These are phyloP conservation scores for Aethina tumida DNA, from an alignment of 1,140 invertebrate species.

Conservation along the genomic window DNA sequence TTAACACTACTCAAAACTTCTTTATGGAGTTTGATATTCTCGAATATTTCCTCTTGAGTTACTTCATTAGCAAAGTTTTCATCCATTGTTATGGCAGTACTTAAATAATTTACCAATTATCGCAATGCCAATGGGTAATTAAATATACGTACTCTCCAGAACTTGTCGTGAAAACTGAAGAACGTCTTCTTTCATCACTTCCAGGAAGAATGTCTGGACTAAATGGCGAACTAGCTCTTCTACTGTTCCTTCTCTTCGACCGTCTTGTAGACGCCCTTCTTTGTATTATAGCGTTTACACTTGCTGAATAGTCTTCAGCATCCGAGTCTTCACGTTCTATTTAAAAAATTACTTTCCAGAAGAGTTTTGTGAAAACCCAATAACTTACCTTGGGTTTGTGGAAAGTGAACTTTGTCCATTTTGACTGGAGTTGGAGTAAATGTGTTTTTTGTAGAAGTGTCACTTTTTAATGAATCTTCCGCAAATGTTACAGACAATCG, in stretches of 20 bases:
- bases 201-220: slow-evolving; percentile 39
- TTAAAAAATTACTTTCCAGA: slow-evolving; percentile 19
- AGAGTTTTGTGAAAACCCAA: slow-evolving; percentile 1
- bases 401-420: slow-evolving; percentile 30
- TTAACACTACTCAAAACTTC: slow-evolving; percentile 83
- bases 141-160: slow-evolving; percentile 69
- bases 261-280: slow-evolving; percentile 55
- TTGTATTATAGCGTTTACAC: slow-evolving; percentile 70
- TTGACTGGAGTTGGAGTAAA: slow-evolving; percentile 29
- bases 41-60: slow-evolving; percentile 78
- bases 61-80: slow-evolving; percentile 47
- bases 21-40: slow-evolving; percentile 86
- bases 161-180: slow-evolving; percentile 72
- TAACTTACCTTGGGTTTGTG: slow-evolving; percentile 11
- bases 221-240: slow-evolving; percentile 64
- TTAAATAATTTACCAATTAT: slow-evolving; percentile 28
- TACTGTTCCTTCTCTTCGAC: slow-evolving; percentile 45
- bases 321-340: slow-evolving; percentile 40
- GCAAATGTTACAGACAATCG: slow-evolving; percentile 61
- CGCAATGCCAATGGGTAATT: slow-evolving; percentile 6
- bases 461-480: slow-evolving; percentile 34
- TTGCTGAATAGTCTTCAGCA: slow-evolving; percentile 73
- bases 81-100: slow-evolving; percentile 65
- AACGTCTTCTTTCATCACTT: slow-evolving; percentile 41
- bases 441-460: slow-evolving; percentile 36